Evolutionary conservation across 2,888 invertebrate genomes (phyloP).

Genomic region (Diarsia rubi): DNA sequence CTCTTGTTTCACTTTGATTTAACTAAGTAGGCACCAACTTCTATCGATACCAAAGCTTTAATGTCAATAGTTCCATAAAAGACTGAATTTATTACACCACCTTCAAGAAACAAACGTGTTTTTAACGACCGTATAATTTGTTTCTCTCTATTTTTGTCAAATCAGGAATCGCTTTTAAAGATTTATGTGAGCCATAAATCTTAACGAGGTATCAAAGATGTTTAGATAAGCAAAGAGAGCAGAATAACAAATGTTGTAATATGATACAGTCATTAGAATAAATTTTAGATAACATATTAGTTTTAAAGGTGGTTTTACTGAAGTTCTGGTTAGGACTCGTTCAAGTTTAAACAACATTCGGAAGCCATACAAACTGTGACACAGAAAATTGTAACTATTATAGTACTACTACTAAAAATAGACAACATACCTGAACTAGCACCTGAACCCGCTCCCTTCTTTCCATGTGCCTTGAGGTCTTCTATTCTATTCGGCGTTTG

Average conservation of each 20-base stretch:
- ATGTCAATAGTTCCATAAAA: conserved; percentile 38
- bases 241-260: neutral
- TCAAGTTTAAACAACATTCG: neutral
- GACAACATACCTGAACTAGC: conserved; percentile 90
- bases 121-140: conserved; percentile 48
- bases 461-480: conserved; percentile 87
- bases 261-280: neutral
- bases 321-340: neutral
- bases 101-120: conserved; percentile 39
- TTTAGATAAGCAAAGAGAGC: neutral
- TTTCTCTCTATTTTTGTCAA: conserved; percentile 40
- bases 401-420: neutral
- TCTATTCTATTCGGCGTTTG: conserved; percentile 87
- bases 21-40: neutral
- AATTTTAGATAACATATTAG: neutral
- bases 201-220: conserved; percentile 29
- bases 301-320: neutral
- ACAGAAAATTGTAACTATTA: too few species aligned
- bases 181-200: conserved; percentile 41
- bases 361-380: neutral
- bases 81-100: conserved; percentile 36
- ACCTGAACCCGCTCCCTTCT: conserved; percentile 90
- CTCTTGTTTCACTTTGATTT: conserved; percentile 2
- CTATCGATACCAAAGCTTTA: conserved; percentile 6
- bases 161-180: conserved; percentile 16